phyloP scores from a whole-genome alignment of 1,140 invertebrate species.

The Camponotus pennsylvanicus region DNA sequence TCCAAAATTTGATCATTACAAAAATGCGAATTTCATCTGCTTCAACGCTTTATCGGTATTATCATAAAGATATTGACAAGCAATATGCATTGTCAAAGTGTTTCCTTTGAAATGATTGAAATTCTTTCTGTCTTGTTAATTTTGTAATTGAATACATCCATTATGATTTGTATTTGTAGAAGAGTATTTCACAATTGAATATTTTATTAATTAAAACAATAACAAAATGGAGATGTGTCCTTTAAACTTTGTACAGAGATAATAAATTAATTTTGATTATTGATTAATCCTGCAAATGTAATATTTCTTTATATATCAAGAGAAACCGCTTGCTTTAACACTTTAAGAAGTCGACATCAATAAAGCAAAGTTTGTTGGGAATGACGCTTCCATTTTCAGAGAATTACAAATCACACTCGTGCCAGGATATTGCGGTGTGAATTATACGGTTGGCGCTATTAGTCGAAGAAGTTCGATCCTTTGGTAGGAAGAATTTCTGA shows the following conservation, averaged over 20 bases:
- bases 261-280: background rate
- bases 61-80: background rate
- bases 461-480: background rate
- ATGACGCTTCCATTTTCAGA: constrained; percentile 7
- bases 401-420: constrained; percentile 65
- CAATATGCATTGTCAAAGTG: background rate
- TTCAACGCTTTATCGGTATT: background rate
- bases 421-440: constrained; percentile 36
- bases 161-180: background rate
- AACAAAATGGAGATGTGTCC: background rate
- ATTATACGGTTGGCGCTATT: constrained; percentile 56
- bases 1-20: constrained; percentile 5
- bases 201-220: no score
- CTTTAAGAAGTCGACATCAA: constrained; percentile 53
- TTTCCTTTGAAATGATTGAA: background rate
- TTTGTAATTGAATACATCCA: background rate
- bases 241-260: background rate
- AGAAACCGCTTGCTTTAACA: background rate
- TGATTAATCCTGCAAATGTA: background rate
- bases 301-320: background rate
- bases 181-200: background rate
- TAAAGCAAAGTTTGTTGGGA: constrained; percentile 8
- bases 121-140: background rate
- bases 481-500: constrained; percentile 24
- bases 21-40: background rate